Evolutionary conservation across 2,888 invertebrate genomes (phyloP), one percentile per base, ranked within the genome.

Genomic region (Sclerodermus sp.): DNA sequence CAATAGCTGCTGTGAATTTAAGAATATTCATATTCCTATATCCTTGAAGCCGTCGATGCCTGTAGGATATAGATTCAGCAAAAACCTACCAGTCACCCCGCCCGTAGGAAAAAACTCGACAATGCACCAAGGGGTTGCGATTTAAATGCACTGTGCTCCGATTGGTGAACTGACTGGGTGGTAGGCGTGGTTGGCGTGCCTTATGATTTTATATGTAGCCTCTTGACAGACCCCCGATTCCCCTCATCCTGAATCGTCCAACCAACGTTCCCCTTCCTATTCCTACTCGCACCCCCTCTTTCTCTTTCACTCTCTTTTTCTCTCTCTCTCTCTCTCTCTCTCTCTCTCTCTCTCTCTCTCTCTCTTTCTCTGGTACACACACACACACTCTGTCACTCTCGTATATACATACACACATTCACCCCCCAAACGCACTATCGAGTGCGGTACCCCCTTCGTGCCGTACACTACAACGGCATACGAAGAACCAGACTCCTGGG

Each of bases 131-230:
- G 66, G 70, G 73, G 70, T 71, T 70, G 73, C 70, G 67, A 74
- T 74, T 75, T 64, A 69, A 73, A 76, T 77, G 76, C 76, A 77
- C 63, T 66, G 57, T 53, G 48, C 61, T 50, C 58, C 59, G 66
- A 77, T 77, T 77, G 74, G 77, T 48, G 65, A 66, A 58, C 46
- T 52, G 40, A 38, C 44, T 68, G 77, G 77, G 71, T 73, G 71
- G 66, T 76, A 58, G 77, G 77, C 77, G 77, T 76, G 76, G 76
- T 62, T 58, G 49, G 54, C 49, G 65, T 68, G 67, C 74, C 70
- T 76, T 76, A 75, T 75, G 73, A 77, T 75, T 77, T 76, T 71
- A 71, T 71, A 71, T 72, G 69, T 66, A 68, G 63, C 60, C 73
- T 69, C 71, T 74, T 72, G 71, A 73, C 64, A 69, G 67, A 62